These are phyloP conservation scores for Pomatostomus ruficeps DNA, from an alignment of 2,113 vertebrate genomes.

Conservation along the genomic window DNA sequence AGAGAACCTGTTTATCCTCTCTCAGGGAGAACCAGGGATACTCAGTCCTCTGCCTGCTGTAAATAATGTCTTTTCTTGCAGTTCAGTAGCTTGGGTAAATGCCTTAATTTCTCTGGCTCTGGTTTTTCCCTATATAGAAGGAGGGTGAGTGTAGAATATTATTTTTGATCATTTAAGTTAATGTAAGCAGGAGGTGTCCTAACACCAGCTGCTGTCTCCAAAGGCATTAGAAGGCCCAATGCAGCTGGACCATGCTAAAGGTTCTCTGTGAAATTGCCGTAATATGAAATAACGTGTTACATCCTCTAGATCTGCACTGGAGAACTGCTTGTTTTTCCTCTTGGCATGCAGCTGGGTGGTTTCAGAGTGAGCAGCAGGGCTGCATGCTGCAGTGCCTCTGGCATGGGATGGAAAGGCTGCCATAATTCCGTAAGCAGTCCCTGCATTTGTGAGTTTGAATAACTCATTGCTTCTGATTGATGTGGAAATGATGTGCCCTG, in stretches of 20 bases:
- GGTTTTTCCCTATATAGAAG: not conserved
- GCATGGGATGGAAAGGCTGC: not conserved
- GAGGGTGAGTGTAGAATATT: not conserved
- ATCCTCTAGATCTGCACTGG: not conserved
- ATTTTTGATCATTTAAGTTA: not conserved
- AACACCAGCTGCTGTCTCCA: not conserved
- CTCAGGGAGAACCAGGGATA: not conserved
- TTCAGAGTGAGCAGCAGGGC: not conserved
- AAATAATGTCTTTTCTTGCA: not conserved
- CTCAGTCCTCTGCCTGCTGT: not conserved
- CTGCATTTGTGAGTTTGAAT: not conserved
- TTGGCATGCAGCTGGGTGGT: not conserved
- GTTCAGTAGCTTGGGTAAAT: not conserved
- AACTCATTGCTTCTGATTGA: not conserved
- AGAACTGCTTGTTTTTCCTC: not conserved
- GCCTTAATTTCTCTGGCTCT: not conserved
- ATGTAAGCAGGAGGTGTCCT: not conserved
- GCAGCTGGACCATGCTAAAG: not conserved
- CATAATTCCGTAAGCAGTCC: not conserved
- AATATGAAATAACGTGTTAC: not conserved
- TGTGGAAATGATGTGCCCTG: not conserved
- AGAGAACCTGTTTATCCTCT: not conserved
- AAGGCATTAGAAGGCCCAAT: not conserved
- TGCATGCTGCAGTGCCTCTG: not conserved
- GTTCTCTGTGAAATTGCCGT: not conserved